Evolutionary conservation across 1,140 invertebrate genomes (phyloP).

Genomic region (Metaphire vulgaris): DNA sequence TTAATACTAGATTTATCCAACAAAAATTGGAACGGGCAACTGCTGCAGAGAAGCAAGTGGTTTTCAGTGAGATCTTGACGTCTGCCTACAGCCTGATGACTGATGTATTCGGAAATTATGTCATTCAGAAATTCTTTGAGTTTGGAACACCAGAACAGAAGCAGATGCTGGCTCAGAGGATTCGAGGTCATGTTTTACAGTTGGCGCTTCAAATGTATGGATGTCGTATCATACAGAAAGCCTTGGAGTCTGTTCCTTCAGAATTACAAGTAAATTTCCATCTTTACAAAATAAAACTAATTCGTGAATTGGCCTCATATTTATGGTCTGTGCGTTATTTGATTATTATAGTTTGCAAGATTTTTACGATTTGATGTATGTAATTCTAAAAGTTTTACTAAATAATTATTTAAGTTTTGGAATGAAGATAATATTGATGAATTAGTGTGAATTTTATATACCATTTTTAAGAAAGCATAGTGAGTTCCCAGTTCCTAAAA

Average conservation of each 20-base stretch:
- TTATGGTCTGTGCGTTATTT: too few species aligned
- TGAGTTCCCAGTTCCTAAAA: too few species aligned
- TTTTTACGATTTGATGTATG: too few species aligned
- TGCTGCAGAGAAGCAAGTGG: conserved; percentile 90
- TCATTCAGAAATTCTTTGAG: conserved; percentile 99
- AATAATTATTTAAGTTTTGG: too few species aligned
- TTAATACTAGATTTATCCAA: conserved; percentile 84
- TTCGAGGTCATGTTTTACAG: conserved; percentile 88
- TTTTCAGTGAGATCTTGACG: conserved; percentile 93
- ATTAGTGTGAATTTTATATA: too few species aligned
- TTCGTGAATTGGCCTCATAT: too few species aligned
- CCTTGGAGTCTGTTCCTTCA: conserved; percentile 91
- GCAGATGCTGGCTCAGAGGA: conserved; percentile 84
- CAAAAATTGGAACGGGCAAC: conserved; percentile 96
- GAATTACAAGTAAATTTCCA: conserved; percentile 82
- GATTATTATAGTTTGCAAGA: too few species aligned
- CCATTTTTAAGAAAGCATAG: too few species aligned
- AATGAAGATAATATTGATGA: too few species aligned
- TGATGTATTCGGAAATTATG: conserved; percentile 99
- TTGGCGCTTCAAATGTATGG: conserved; percentile 99
- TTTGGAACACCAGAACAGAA: conserved; percentile 98
- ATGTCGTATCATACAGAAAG: conserved; percentile 98
- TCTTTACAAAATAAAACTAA: too few species aligned
- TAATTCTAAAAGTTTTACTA: too few species aligned
- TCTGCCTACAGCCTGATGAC: conserved; percentile 96